Conservation (phyloP, 2,797 vertebrate genomes). For the Ibycter americanus region DNA sequence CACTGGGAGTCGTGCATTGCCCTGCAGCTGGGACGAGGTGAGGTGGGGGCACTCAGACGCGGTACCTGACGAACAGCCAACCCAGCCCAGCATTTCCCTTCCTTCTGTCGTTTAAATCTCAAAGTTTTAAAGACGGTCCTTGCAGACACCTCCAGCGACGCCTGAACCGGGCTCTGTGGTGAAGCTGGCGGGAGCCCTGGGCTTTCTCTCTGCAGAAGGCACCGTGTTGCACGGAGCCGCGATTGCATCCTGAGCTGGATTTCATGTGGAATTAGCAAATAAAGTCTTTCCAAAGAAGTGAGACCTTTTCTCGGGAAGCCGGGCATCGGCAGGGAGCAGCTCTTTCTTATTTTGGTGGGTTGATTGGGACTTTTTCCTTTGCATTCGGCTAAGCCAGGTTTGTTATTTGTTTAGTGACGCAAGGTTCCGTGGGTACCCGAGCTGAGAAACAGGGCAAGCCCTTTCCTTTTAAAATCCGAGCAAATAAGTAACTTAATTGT, state of each 20-base stretch:
- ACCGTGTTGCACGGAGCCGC: rapidly evolving
- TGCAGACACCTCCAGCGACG: neutral
- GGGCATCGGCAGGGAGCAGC: neutral
- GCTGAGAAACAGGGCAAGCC: neutral
- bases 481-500: neutral
- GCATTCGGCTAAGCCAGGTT: rapidly evolving
- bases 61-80: neutral
- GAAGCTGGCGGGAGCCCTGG: neutral
- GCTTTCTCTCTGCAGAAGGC: neutral
- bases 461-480: neutral
- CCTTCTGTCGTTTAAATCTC: neutral
- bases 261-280: neutral
- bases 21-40: neutral
- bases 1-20: rapidly evolving
- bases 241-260: neutral
- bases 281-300: neutral
- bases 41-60: rapidly evolving
- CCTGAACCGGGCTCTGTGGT: rapidly evolving
- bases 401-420: neutral
- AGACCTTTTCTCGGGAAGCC: neutral
- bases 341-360: neutral
- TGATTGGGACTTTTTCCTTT: neutral
- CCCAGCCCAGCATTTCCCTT: neutral
- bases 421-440: rapidly evolving
- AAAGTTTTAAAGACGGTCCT: neutral